Conservation (phyloP, 2,888 invertebrate genomes). For the Prenolepis imparis region DNA sequence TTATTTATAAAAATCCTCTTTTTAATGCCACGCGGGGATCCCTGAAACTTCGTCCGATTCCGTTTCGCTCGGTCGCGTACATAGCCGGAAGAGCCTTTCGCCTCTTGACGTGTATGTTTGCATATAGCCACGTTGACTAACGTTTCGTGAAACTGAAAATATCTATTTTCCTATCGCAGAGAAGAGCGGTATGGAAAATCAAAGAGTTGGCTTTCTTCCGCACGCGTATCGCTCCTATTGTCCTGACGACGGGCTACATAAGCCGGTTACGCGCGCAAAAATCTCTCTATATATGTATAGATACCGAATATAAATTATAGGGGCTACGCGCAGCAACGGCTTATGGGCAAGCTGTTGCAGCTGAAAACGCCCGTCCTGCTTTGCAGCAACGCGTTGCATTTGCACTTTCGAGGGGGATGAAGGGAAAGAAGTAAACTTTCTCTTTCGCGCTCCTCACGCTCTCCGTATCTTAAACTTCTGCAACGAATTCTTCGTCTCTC, state of each 20-base stretch:
- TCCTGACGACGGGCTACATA: slow-evolving; percentile 17
- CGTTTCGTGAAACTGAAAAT: slow-evolving; percentile 43
- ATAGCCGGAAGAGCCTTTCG: background rate
- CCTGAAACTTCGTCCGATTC: slow-evolving; percentile 32
- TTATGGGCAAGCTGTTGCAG: slow-evolving; percentile 57
- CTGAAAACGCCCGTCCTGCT: slow-evolving; percentile 10
- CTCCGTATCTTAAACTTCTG: slow-evolving; percentile 15
- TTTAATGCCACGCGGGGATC: slow-evolving; percentile 15
- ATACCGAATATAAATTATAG: slow-evolving; percentile 64
- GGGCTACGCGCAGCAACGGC: slow-evolving; percentile 4
- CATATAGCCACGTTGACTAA: slow-evolving; percentile 40
- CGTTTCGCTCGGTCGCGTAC: background rate
- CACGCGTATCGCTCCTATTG: background rate
- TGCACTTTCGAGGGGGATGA: background rate
- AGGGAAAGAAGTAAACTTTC: slow-evolving; percentile 32
- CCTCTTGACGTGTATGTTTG: slow-evolving; percentile 40
- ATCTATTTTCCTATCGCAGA: background rate
- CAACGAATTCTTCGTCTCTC: slow-evolving; percentile 26
- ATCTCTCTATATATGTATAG: slow-evolving; percentile 17
- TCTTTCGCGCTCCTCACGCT: slow-evolving; percentile 8
- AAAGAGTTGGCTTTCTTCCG: background rate
- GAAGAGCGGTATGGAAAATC: background rate
- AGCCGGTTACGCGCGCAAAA: slow-evolving; percentile 36
- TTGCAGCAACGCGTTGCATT: slow-evolving; percentile 39
- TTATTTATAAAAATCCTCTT: slow-evolving; percentile 41